Evolutionary conservation across 2,797 vertebrate species (phyloP), one percentile per base, ranked within the genome.

Genomic region (Eurystomus glaucurus): DNA sequence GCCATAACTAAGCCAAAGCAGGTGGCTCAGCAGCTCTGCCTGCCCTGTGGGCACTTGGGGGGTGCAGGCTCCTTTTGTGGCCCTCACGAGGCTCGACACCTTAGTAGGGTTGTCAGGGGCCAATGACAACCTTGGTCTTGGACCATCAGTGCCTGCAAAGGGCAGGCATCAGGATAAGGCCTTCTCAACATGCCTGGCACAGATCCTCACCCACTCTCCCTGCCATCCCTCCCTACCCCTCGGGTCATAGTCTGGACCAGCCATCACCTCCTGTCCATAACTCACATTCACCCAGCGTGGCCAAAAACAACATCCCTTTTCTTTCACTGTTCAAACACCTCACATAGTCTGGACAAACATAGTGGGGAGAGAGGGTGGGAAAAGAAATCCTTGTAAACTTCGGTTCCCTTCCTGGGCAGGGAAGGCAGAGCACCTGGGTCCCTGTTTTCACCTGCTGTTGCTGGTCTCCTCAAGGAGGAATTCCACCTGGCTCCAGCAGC

Each of bases 401-500:
- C 64, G 11, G 8, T 55, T 16, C 7, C 12, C 10, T 48, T 71
- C 25, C 8, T 9, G 4, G 41, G 20, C 35, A 43, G 23, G 11
- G 39, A 28, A 84, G 31, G 23, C n/a, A 65, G 68, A 80, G 19
- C 19, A 31, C 23, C 41, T 5, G 2, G 46, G 5, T 54, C 43
- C 26, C 5, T 6, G 2, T 9, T 51, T 33, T 69, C 11, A 10
- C 37, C 23, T 3, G 0, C 41, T 31, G 31, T 41, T 1, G 0
- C 22, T 11, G 18, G 19, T 23, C 51, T 60, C 43, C 14, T 23
- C 3, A 0, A 14, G 4, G 20, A 74, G 33, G 31, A 52, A 23
- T 45, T 39, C 33, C 21, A 20, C 46, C 20, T 9, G 46, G 45
- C 65, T 55, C 51, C 65, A 37, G 64, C 54, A 90, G 60, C 25